These are phyloP conservation scores for Octodonta nipae DNA, from an alignment of 2,888 invertebrate species.

Conservation along the genomic window DNA sequence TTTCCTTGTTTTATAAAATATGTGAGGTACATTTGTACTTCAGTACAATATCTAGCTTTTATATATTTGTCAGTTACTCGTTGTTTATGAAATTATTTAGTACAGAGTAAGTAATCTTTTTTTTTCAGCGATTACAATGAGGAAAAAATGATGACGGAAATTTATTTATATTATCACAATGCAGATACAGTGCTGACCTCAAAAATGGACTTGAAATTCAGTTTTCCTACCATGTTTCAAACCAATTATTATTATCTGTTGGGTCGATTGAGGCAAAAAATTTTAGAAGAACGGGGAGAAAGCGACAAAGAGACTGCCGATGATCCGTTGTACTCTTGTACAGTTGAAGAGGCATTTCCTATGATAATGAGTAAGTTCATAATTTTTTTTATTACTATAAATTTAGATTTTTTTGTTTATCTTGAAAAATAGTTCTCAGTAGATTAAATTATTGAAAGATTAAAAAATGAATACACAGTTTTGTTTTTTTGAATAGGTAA, in stretches of 20 bases:
- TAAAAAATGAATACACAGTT: slow-evolving; percentile 2
- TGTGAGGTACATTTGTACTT: too few relatives aligned
- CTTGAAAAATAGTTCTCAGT: too few relatives aligned
- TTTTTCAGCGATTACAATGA: slow-evolving; percentile 25
- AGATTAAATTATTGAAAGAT: neutral
- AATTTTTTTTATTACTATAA: too few relatives aligned
- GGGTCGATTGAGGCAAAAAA: slow-evolving; percentile 11
- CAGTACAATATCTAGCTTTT: too few relatives aligned
- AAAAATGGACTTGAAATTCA: slow-evolving; percentile 26
- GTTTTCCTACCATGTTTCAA: slow-evolving; percentile 24
- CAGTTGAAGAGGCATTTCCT: slow-evolving; percentile 10
- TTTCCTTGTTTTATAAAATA: too few relatives aligned
- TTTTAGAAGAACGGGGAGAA: neutral
- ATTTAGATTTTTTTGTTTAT: too few relatives aligned
- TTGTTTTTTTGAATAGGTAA: too few relatives aligned
- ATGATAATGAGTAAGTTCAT: slow-evolving; percentile 8
- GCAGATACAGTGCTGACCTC: slow-evolving; percentile 32
- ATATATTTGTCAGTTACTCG: too few relatives aligned
- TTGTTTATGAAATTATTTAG: too few relatives aligned
- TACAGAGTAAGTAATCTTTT: too few relatives aligned
- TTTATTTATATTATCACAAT: slow-evolving; percentile 31
- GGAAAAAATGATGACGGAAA: slow-evolving; percentile 28
- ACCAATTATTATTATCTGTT: slow-evolving; percentile 27
- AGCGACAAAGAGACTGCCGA: slow-evolving; percentile 5
- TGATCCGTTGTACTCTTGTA: slow-evolving; percentile 11